Conservation (phyloP, 2,888 invertebrate genomes). For the Nebria salina region DNA sequence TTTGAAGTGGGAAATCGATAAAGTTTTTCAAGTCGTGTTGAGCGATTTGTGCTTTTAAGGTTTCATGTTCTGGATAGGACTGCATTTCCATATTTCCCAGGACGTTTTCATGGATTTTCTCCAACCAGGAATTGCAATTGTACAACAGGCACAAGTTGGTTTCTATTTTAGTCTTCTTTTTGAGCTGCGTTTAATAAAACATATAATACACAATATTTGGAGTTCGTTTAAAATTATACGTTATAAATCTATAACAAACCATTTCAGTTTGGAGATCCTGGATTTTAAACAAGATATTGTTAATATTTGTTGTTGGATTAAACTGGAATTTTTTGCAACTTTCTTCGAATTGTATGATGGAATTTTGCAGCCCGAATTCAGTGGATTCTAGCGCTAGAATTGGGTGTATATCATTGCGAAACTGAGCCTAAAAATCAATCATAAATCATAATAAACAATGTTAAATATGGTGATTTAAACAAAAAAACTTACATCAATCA, state of each 20-base stretch:
- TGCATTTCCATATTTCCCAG: slow-evolving; percentile 19
- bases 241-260: slow-evolving; percentile 2
- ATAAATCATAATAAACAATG: slow-evolving; percentile 1
- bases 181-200: slow-evolving; percentile 14
- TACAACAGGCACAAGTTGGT: slow-evolving; percentile 23
- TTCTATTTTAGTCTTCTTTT: slow-evolving; percentile 28
- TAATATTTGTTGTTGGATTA: slow-evolving; percentile 14
- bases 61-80: slow-evolving; percentile 23
- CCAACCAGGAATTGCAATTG: slow-evolving; percentile 19
- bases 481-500: slow-evolving; percentile 31
- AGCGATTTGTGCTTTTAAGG: slow-evolving; percentile 15
- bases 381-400: slow-evolving; percentile 18
- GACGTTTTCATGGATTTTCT: slow-evolving; percentile 21
- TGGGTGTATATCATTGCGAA: neutral
- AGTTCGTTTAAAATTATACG: no score
- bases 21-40: slow-evolving; percentile 18
- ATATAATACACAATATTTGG: neutral
- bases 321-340: slow-evolving; percentile 12
- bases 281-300: slow-evolving; percentile 19
- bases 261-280: slow-evolving; percentile 18
- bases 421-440: neutral
- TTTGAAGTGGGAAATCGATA: slow-evolving; percentile 17
- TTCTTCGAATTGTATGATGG: slow-evolving; percentile 17
- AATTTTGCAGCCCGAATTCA: slow-evolving; percentile 18
- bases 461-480: slow-evolving; percentile 5